Evolutionary conservation across 2,888 invertebrate species (phyloP).

Genomic region (Acrocyrtus sp.): DNA sequence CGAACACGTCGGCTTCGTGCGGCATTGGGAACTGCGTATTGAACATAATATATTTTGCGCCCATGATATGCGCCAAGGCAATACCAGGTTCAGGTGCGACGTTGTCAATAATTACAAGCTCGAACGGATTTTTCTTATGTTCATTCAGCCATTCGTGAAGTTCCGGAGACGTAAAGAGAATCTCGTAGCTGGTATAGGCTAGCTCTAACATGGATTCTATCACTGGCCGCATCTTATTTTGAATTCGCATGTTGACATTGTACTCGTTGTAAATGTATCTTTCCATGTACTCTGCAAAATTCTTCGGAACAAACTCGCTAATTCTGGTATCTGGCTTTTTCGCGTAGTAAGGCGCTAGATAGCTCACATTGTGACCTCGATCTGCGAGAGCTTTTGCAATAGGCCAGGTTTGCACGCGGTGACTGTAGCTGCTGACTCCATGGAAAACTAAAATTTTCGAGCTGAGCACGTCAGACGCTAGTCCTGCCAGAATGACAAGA

Average conservation of each 20-base stretch:
- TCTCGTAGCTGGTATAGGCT: not conserved
- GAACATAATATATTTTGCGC: conserved; percentile 39
- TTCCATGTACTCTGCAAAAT: not conserved
- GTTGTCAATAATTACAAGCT: conserved; percentile 49
- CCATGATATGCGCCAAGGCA: conserved; percentile 37
- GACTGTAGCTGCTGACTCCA: conserved; percentile 10
- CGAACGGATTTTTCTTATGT: conserved; percentile 12
- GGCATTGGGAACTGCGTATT: conserved; percentile 26
- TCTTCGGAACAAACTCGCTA: conserved; percentile 19
- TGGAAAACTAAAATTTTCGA: conserved; percentile 29
- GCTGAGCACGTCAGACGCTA: too few relatives aligned
- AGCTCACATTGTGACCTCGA: conserved; percentile 47
- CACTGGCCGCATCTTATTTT: not conserved
- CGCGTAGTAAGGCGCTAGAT: conserved; percentile 34
- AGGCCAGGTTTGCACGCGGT: conserved; percentile 34
- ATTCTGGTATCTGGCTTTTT: conserved; percentile 8
- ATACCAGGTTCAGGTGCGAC: conserved; percentile 47
- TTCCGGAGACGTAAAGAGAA: conserved; percentile 2
- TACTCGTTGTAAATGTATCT: not conserved
- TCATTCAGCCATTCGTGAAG: conserved; percentile 4
- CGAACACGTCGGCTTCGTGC: conserved; percentile 40
- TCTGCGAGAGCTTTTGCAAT: conserved; percentile 33
- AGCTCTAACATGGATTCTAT: not conserved
- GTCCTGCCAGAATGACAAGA: too few relatives aligned
- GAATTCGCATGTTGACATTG: conserved; percentile 7